A percentile compares a stretch with the other conserved stretches of the same genome.
Evolutionary conservation across 2,888 invertebrate genomes (phyloP).

Genomic region (Azorinus chamasolen): DNA sequence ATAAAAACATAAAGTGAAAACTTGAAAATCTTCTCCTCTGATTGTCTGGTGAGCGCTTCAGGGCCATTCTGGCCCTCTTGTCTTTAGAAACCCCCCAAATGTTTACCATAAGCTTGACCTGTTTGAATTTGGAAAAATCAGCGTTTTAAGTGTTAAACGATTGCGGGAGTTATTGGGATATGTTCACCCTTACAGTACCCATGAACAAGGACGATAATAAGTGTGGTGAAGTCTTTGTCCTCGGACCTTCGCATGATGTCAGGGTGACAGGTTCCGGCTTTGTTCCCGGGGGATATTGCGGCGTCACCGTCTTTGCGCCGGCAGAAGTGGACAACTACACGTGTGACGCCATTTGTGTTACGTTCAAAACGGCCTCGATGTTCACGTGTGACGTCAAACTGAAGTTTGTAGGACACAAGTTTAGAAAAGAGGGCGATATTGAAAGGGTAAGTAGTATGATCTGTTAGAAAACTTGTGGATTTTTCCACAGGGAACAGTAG

Average conservation of each 20-base stretch:
- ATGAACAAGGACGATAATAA: conserved; percentile 45
- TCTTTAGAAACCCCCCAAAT: too few species aligned
- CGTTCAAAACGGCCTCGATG: conserved; percentile 52
- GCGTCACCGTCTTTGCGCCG: conserved; percentile 45
- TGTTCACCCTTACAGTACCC: conserved; percentile 34
- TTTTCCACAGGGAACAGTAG: background rate
- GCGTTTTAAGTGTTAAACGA: too few species aligned
- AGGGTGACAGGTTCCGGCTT: conserved; percentile 40
- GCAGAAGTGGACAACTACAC: conserved; percentile 38
- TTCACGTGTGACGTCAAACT: conserved; percentile 56
- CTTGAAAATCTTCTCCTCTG: too few species aligned
- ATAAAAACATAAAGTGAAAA: too few species aligned
- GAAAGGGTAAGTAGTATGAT: conserved; percentile 36
- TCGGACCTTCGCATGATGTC: conserved; percentile 47
- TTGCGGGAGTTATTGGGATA: too few species aligned
- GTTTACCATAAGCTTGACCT: too few species aligned
- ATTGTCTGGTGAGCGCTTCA: too few species aligned
- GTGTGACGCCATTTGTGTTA: conserved; percentile 61
- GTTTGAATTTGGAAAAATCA: too few species aligned
- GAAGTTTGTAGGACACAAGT: conserved; percentile 60
- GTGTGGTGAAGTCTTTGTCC: conserved; percentile 47
- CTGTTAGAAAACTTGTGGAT: background rate
- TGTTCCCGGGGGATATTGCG: conserved; percentile 58
- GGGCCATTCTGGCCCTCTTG: too few species aligned
- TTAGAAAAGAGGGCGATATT: conserved; percentile 50